Base-by-base conservation (phyloP, 2,113 vertebrate species). In the Chloropsis cyanopogon region DNA sequence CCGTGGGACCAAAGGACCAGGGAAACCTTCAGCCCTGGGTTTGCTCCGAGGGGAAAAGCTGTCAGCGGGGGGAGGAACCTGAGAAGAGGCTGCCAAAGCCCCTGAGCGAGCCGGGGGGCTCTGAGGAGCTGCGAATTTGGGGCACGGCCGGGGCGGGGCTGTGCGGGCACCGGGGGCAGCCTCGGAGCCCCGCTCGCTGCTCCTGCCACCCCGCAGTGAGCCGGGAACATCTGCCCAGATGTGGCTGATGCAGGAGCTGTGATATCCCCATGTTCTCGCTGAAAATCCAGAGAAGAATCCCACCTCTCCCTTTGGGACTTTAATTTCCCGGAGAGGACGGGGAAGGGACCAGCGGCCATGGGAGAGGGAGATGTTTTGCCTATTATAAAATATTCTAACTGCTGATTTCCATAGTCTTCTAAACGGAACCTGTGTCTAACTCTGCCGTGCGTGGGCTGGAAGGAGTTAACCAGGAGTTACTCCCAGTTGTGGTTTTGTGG, bases 401-500 rank as follows among this genome's bases (percentile, higher is more conserved):
- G 78, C 82, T 93, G 26, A 95, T 93, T 90, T 94, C 91, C 94
- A 83, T 87, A 82, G 92, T 63, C 76, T 52, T 86, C 86, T 70
- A 28, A 57, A 31, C 11, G 18, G 90, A 82, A 72, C 90, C 91
- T 12, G 9, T 47, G 90, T 92, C 91, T 88, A 22, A 83, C 72
- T 70, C 56, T 23, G 84, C 79, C 49, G 10, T 91, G 91, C 46
- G 92, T 89, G 94, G 97, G 94, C 64, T 97, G 94, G 97, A 98
- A 98, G 97, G 98, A 96, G 98, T 98, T 98, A 98, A 98, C 92
- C 96, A 96, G 95, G 96, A 97, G 97, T 96, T 97, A 97, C 97
- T 97, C 97, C 98, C 97, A 77, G 92, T 97, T 98, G 98, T 96
- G 98, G 98, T 98, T 98, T 98, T 98, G 98, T 98, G 98, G 98